These are phyloP conservation scores for Podiceps cristatus DNA, from an alignment of 2,113 vertebrate species.

Conservation along the genomic window DNA sequence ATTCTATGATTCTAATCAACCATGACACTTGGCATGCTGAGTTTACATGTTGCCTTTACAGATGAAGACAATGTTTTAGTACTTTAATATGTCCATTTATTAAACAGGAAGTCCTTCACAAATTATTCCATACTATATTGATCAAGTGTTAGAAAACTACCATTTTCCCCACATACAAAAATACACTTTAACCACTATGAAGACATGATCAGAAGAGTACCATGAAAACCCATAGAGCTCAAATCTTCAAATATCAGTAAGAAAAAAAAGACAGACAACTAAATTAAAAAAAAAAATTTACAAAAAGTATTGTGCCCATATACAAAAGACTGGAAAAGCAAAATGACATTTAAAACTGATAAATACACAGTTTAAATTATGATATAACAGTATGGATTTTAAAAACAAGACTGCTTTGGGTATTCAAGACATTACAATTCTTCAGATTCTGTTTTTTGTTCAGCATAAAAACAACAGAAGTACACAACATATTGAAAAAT, in stretches of 20 bases:
- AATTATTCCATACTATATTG: conserved; percentile 76
- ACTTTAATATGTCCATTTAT: conserved; percentile 76
- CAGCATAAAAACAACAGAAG: not conserved
- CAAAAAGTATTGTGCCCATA: conserved; percentile 49
- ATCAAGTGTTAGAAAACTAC: conserved; percentile 79
- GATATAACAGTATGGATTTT: conserved; percentile 19
- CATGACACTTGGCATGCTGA: too few relatives aligned
- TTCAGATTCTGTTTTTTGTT: conserved; percentile 13
- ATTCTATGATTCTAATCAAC: too few relatives aligned
- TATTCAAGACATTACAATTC: conserved; percentile 25
- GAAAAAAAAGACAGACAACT: conserved; percentile 12
- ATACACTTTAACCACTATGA: conserved; percentile 81
- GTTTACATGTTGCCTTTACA: not conserved
- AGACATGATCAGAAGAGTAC: conserved; percentile 77
- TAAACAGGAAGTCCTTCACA: conserved; percentile 81
- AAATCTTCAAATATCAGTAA: conserved; percentile 63
- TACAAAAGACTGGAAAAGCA: conserved; percentile 59
- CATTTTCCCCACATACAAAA: conserved; percentile 83
- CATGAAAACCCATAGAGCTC: conserved; percentile 61
- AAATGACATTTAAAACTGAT: conserved; percentile 56
- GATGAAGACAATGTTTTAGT: not conserved
- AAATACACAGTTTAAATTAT: conserved; percentile 61
- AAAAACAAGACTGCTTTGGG: conserved; percentile 22
- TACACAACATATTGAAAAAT: not conserved
- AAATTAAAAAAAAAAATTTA: conserved; percentile 31